Percentiles rank a stretch among this genome's conserved stretches.
Conservation (phyloP, 2,797 vertebrate species). For the Ataeniobius toweri region DNA sequence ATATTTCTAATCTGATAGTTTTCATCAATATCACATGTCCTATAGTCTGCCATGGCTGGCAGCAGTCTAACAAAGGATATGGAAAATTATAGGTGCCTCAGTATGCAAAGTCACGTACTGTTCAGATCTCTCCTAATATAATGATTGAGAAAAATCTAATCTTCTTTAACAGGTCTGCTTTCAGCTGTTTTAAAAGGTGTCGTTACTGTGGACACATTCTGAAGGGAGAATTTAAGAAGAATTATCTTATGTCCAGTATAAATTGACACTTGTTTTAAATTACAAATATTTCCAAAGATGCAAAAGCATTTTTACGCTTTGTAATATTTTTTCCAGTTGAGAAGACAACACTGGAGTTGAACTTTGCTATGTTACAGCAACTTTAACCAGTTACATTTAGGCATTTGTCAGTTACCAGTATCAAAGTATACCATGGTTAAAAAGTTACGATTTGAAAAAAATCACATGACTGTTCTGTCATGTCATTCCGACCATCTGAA, state of each 20-base stretch:
- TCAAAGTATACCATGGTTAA: neutral
- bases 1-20: conserved; percentile 32
- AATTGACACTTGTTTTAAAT: neutral
- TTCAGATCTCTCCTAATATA: conserved; percentile 43
- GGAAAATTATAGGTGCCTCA: conserved; percentile 50
- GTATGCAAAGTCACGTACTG: conserved; percentile 58
- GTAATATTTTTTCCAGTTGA: neutral
- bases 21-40: conserved; percentile 46
- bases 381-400: neutral
- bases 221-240: neutral
- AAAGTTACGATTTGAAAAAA: neutral
- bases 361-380: neutral
- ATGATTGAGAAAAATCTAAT: conserved; percentile 63
- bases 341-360: neutral
- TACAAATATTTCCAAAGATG: neutral
- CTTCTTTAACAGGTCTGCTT: conserved; percentile 50
- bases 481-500: neutral
- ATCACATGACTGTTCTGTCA: neutral
- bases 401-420: neutral
- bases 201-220: conserved; percentile 26
- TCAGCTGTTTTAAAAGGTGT: conserved; percentile 25
- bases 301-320: neutral
- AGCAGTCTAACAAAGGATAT: conserved; percentile 42
- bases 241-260: neutral
- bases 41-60: conserved; percentile 19